Evolutionary conservation across 2,888 invertebrate species (phyloP), one percentile per base, ranked within the genome.

Genomic region (Augochlorella aurata): DNA sequence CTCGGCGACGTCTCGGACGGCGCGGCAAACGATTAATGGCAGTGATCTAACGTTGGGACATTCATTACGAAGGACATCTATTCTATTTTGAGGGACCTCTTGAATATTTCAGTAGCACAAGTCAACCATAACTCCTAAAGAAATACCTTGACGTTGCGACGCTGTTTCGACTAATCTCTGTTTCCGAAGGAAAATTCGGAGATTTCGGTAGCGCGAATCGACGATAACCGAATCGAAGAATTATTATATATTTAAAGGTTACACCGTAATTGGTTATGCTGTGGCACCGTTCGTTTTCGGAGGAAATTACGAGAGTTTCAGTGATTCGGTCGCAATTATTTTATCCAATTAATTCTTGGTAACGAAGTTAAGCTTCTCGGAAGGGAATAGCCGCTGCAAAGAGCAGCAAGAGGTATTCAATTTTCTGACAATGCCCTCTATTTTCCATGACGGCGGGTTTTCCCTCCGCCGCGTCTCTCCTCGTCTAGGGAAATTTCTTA

Each of bases 321-420:
- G 18, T 9, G 18, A 29, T 16, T 29, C 18, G 29, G 16, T 10
- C 29, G 18, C 29, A 18, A 29, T 18, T 63, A 63, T 63, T 63
- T 38, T 18, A 38, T 63, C 18, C 63, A 65, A 65, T 65, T 65
- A 65, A 65, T 65, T 65, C 65, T 65, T 65, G 14, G 38, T 49
- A 47, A 16, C 69, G 38, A 24, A 2, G 12, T 12, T 14, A 12
- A 24, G 77, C 44, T 68, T 29, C 9, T 50, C 44, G 14, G 50
- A 24, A 44, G 45, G 9, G 29, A 54, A 65, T 54, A 69, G 21
- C 21, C 12, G 1, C n/a, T 52, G 69, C 16, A 65, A 76, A 24
- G 58, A 38, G 47, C 5, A 18, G 79, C 63, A 66, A 77, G 65
- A 70, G 69, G n/a, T 12, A 52, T 54, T 47, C 69, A 29, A 69